These are phyloP conservation scores for Orcinus orca DNA, from an alignment of 2,113 vertebrate species.

Conservation along the genomic window DNA sequence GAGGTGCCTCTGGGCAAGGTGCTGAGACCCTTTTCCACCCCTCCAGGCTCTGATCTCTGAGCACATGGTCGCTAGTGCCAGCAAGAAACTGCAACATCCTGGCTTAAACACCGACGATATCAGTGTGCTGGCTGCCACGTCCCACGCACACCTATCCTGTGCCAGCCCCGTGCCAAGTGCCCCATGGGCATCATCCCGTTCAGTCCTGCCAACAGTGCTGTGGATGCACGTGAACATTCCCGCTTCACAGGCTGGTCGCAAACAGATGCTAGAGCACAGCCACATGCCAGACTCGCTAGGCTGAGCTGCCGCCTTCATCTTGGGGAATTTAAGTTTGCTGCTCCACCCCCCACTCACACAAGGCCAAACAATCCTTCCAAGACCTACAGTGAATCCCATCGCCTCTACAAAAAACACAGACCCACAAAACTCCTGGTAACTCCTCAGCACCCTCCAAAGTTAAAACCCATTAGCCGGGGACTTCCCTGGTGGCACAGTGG, in stretches of 20 bases:
- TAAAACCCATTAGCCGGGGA: too few species aligned
- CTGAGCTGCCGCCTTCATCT: neutral
- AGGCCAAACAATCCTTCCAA: neutral
- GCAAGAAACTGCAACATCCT: accelerated
- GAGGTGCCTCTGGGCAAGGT: too few species aligned
- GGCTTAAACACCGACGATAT: neutral
- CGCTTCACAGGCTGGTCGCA: neutral
- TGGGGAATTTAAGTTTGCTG: accelerated
- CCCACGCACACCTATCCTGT: accelerated
- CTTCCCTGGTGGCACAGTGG: too few species aligned
- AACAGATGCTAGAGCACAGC: accelerated
- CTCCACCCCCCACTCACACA: neutral
- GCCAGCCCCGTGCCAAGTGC: neutral
- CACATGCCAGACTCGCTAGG: neutral
- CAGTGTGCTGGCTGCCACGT: neutral
- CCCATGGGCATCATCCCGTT: accelerated
- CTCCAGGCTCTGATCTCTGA: neutral
- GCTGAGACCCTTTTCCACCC: neutral
- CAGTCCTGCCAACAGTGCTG: neutral
- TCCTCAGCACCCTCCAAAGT: neutral
- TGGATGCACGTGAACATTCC: accelerated
- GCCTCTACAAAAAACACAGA: accelerated
- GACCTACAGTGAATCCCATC: neutral
- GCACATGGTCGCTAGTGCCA: neutral
- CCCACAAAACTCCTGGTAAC: neutral